Conservation (phyloP, 2,888 invertebrate genomes). For the Rosalia funebris region DNA sequence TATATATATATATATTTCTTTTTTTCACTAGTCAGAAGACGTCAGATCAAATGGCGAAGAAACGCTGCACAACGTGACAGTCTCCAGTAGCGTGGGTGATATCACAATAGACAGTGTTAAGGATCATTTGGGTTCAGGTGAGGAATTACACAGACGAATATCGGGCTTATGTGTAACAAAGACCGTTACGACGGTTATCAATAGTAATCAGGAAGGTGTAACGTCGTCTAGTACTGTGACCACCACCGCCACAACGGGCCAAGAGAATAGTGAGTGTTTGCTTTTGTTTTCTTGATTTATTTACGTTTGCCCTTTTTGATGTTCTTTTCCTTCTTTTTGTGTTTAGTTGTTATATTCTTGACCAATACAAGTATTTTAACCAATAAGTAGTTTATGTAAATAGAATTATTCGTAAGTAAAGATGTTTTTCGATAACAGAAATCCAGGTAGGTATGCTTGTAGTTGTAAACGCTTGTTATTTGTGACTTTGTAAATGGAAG, state of each 20-base stretch:
- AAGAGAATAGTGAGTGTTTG: constrained; percentile 68
- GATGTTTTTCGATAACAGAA: too few species aligned
- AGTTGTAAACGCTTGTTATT: too few species aligned
- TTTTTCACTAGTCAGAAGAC: constrained; percentile 55
- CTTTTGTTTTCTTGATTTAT: constrained; percentile 42
- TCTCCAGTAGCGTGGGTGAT: constrained; percentile 78
- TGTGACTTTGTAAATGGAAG: too few species aligned
- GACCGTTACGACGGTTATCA: constrained; percentile 69
- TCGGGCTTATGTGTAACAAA: constrained; percentile 68
- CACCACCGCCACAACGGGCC: constrained; percentile 38
- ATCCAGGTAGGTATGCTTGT: too few species aligned
- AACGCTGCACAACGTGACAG: constrained; percentile 63
- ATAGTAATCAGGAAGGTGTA: constrained; percentile 59
- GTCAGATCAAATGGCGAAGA: constrained; percentile 65
- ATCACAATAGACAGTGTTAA: constrained; percentile 95
- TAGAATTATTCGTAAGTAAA: too few species aligned
- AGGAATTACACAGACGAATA: constrained; percentile 59
- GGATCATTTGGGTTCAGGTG: constrained; percentile 75
- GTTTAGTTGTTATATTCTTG: not conserved
- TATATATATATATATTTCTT: too few species aligned
- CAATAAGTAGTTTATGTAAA: too few species aligned
- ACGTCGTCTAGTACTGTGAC: constrained; percentile 45
- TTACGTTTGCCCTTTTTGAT: constrained; percentile 21
- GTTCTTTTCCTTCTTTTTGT: constrained; percentile 26
- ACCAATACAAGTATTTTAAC: too few species aligned